Percentiles rank a stretch among this genome's conserved stretches.
Evolutionary conservation across 2,113 vertebrate genomes (phyloP).

Genomic region (Pipra filicauda): DNA sequence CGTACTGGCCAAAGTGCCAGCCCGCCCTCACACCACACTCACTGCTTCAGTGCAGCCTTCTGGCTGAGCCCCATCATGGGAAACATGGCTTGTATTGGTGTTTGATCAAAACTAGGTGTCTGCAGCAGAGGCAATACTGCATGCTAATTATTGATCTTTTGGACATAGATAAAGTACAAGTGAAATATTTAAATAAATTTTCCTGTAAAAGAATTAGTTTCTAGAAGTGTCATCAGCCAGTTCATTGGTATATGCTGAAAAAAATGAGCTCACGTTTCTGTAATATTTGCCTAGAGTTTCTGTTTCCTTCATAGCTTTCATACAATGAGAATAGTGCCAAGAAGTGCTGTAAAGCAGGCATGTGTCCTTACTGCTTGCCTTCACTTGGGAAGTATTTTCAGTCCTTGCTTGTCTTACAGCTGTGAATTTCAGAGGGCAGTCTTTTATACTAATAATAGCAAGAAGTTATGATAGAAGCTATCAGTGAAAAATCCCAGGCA

Average conservation of each 20-base stretch:
- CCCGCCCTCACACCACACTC: fast-evolving
- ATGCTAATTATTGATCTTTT: not conserved
- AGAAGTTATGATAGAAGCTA: slow-evolving; percentile 62
- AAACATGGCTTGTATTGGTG: fast-evolving
- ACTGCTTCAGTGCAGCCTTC: not conserved
- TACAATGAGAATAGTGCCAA: not conserved
- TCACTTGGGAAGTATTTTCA: slow-evolving; percentile 9
- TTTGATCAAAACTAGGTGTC: not conserved
- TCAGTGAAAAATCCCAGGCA: slow-evolving; percentile 70
- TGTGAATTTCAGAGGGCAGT: slow-evolving; percentile 66
- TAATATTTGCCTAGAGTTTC: not conserved
- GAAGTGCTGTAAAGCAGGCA: not conserved
- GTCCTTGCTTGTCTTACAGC: slow-evolving; percentile 55
- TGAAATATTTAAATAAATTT: not conserved
- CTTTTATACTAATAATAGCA: slow-evolving; percentile 76
- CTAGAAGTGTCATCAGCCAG: not conserved
- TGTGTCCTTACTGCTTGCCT: not conserved
- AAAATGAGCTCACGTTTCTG: not conserved
- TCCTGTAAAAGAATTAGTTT: not conserved
- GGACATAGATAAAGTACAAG: not conserved
- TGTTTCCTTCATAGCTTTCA: not conserved
- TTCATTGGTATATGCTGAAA: not conserved
- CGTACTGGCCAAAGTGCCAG: not conserved
- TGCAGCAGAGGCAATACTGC: not conserved
- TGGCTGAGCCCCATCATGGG: fast-evolving